A percentile compares a stretch with the other conserved stretches of the same genome.
phyloP scores from a whole-genome alignment of 2,888 invertebrate species.

The Creontiades dilutus region DNA sequence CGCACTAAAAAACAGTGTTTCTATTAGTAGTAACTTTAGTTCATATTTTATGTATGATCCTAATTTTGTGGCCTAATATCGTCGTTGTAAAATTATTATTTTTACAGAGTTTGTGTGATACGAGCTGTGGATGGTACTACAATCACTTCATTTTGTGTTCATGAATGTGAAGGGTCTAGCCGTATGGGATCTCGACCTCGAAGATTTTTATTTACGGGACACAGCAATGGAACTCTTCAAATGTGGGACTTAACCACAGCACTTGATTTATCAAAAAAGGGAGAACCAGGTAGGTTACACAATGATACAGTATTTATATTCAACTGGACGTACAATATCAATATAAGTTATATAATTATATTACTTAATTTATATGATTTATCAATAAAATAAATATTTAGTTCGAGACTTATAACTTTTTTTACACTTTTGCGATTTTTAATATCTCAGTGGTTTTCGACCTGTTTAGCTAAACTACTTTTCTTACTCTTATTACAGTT shows the following conservation, averaged over 20 bases:
- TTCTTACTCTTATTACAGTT: constrained; percentile 78
- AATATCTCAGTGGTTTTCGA: neutral
- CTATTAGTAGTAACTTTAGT: no score
- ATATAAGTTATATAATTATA: no score
- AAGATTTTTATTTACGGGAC: constrained; percentile 94
- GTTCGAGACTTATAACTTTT: no score
- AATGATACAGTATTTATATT: neutral
- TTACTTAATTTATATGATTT: no score
- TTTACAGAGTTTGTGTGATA: constrained; percentile 91
- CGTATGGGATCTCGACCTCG: constrained; percentile 93
- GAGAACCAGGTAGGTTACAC: constrained; percentile 79
- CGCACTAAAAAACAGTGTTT: no score
- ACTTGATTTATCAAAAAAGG: constrained; percentile 85
- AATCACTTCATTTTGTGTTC: constrained; percentile 97
- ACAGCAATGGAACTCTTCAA: constrained; percentile 94
- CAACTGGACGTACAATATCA: no score
- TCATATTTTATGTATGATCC: no score
- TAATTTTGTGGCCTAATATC: no score
- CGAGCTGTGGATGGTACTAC: constrained; percentile 95
- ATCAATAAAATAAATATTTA: no score
- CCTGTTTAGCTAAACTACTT: neutral
- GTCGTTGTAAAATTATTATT: neutral
- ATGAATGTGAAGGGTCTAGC: constrained; percentile 97
- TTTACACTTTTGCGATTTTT: no score
- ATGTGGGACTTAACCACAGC: constrained; percentile 99